Evolutionary conservation across 1,140 invertebrate species (phyloP), one percentile per base, ranked within the genome.

Genomic region (Plectus sambesii): DNA sequence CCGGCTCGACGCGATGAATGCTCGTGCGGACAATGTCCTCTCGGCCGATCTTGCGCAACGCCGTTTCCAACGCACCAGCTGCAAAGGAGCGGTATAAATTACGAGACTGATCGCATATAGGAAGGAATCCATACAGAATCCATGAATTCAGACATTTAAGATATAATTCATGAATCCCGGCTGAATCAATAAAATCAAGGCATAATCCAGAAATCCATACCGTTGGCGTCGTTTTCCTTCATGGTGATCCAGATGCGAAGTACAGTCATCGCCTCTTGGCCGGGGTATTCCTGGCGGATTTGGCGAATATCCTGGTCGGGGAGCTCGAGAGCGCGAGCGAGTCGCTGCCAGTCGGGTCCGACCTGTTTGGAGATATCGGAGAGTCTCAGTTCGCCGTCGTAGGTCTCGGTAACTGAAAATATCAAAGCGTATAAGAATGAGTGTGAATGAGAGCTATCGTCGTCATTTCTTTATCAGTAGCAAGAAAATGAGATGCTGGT

Each of bases 21-120:
- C n/a, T n/a, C n/a, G n/a, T 52, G 24, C 60, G 56, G 44, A 68
- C 67, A 55, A 67, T 67, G 41, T 67, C 64, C 37, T 69, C 66
- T 30, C 64, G 49, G 22, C 64, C 66, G 41, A 67, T 69, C 36
- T 53, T 50, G 39, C 48, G 49, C 6, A 67, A 53, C n/a, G 64
- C 66, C 35, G 51, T 51, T 30, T 69, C 59, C 25, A 67, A 41
- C 25, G 63, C 56, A 4, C 45, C 48, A 38, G 37, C 61, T 63
- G 36, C 42, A 60, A 61, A 57, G 29, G 39, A 3, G 46, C 20
- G n/a, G 9, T 12, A 5, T 6, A 42, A 30, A 56, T 9, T 20
- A 46, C 29, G 20, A 53, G 19, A 2, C 2, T n/a, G n/a, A n/a
- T n/a, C n/a, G n/a, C n/a, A n/a, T n/a, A 47, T 47, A 55, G 26